These are phyloP conservation scores for Druceiella hillmani DNA, from an alignment of 2,888 invertebrate species.

Conservation along the genomic window DNA sequence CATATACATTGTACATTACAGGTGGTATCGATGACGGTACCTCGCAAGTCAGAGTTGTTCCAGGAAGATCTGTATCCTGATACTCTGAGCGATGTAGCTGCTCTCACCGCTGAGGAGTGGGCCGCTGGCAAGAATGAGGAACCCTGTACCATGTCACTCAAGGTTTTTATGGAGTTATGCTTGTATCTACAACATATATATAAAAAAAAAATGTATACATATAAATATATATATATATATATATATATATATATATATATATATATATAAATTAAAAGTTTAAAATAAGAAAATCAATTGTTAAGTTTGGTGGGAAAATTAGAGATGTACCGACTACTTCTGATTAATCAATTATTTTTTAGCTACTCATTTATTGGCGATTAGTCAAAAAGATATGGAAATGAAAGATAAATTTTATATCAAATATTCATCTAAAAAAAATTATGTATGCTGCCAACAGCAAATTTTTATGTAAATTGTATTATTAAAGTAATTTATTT, in stretches of 20 bases:
- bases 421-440: no score
- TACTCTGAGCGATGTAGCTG: constrained; percentile 85
- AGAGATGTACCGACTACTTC: no score
- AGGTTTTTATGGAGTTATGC: constrained; percentile 48
- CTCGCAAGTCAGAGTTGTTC: constrained; percentile 94
- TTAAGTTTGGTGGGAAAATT: no score
- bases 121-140: constrained; percentile 83
- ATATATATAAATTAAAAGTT: background rate
- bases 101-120: constrained; percentile 90
- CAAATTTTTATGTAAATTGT: no score
- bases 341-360: no score
- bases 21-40: constrained; percentile 96
- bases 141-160: constrained; percentile 86
- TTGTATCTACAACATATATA: background rate
- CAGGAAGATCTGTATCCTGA: constrained; percentile 97
- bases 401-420: no score
- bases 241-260: background rate
- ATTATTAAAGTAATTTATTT: no score
- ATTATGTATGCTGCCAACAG: no score
- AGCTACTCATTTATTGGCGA: no score
- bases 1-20: constrained; percentile 25
- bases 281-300: background rate
- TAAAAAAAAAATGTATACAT: background rate
- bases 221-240: background rate
- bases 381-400: no score